Conservation (phyloP, 2,888 invertebrate genomes). For the Drosophila conformis region DNA sequence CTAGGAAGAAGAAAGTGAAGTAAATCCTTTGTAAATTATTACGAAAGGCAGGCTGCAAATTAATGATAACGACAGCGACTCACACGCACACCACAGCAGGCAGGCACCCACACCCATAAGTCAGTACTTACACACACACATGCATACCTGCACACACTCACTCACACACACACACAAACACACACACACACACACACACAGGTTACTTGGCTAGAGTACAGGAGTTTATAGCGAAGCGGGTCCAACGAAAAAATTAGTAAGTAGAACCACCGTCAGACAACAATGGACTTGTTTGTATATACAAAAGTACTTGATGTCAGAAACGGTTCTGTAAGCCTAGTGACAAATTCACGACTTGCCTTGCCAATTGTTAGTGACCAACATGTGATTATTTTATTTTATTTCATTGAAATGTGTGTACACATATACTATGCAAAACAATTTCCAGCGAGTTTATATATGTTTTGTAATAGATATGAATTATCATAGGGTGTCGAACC, state of each 20-base stretch:
- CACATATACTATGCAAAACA: neutral
- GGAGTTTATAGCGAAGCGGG: constrained; percentile 23
- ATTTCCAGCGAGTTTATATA: neutral
- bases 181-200: neutral
- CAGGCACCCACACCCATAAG: constrained; percentile 24
- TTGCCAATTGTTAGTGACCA: neutral
- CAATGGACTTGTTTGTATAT: constrained; percentile 35
- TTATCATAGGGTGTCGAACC: neutral
- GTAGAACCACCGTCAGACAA: constrained; percentile 31
- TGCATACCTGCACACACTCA: neutral
- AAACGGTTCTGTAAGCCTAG: constrained; percentile 12
- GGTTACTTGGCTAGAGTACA: neutral
- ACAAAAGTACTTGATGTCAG: constrained; percentile 34
- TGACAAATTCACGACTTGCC: constrained; percentile 11
- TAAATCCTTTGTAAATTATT: constrained; percentile 72
- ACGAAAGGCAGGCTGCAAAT: constrained; percentile 73
- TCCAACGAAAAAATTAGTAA: constrained; percentile 37
- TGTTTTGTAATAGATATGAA: neutral
- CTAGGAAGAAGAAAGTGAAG: constrained; percentile 36
- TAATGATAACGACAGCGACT: constrained; percentile 70
- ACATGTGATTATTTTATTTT: neutral
- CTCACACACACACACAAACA: neutral
- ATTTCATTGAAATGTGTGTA: neutral
- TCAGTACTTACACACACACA: constrained; percentile 15
- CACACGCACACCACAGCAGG: constrained; percentile 28